Conservation (phyloP, 1,140 invertebrate genomes). For the Pseudoatta argentina region DNA sequence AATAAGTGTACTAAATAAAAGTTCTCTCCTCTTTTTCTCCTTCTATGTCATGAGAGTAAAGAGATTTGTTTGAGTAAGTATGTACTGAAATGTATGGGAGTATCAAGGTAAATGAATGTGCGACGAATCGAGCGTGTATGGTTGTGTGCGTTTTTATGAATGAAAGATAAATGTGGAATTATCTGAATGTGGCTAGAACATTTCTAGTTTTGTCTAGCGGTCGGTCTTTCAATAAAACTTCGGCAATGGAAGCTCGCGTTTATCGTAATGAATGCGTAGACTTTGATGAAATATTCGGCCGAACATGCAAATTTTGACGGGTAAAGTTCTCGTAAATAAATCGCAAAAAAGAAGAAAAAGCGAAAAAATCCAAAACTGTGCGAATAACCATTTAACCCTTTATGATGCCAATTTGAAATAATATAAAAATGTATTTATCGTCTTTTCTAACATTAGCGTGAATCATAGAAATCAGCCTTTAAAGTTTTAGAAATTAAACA, state of each 20-base stretch:
- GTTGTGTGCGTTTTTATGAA: not conserved
- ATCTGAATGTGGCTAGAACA: slow-evolving; percentile 8
- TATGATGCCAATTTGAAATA: not conserved
- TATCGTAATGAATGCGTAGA: not conserved
- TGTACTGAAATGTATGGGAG: not conserved
- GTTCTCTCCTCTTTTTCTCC: not conserved
- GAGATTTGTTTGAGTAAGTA: slow-evolving; percentile 35
- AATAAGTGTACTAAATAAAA: slow-evolving; percentile 21
- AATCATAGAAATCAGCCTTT: not conserved
- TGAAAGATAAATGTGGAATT: slow-evolving; percentile 8
- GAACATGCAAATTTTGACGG: slow-evolving; percentile 32
- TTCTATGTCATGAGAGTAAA: slow-evolving; percentile 2
- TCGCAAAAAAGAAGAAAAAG: slow-evolving; percentile 30
- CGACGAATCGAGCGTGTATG: slow-evolving; percentile 19
- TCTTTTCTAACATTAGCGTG: not conserved
- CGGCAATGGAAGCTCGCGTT: not conserved
- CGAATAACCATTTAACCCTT: slow-evolving; percentile 20
- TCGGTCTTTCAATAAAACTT: slow-evolving; percentile 2
- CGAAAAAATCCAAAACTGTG: slow-evolving; percentile 19
- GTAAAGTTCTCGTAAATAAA: slow-evolving; percentile 31
- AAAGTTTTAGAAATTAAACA: slow-evolving; percentile 2
- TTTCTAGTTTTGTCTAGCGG: not conserved
- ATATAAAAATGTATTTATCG: not conserved
- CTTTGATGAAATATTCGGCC: slow-evolving; percentile 27
- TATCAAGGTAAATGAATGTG: slow-evolving; percentile 22